Percentiles rank a stretch among this genome's conserved stretches.
phyloP scores from a whole-genome alignment of 2,797 vertebrate species.

The Protosalanx chinensis region DNA sequence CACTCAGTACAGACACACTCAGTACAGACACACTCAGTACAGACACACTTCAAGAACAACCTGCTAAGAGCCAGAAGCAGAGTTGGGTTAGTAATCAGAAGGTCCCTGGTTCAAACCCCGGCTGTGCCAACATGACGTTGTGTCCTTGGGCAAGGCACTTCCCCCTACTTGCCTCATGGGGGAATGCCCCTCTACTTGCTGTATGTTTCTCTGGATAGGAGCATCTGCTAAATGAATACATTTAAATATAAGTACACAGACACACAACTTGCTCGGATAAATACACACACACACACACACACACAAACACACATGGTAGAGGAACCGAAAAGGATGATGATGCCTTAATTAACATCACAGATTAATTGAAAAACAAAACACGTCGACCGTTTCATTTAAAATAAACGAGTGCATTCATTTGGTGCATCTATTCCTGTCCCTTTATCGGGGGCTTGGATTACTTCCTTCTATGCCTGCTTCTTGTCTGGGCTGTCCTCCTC shows the following conservation, averaged over 20 bases:
- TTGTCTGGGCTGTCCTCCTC: background rate
- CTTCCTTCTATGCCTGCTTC: background rate
- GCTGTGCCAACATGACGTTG: no score
- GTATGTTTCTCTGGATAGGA: no score
- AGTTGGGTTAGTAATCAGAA: no score
- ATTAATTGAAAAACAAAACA: background rate
- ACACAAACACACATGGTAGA: no score
- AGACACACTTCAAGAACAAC: background rate
- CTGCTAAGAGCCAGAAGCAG: background rate
- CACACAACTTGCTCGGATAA: background rate
- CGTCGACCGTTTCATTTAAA: no score
- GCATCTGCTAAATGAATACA: no score
- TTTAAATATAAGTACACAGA: background rate
- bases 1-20: background rate
- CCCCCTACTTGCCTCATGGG: no score
- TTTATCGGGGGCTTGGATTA: conserved; percentile 19
- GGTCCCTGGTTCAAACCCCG: no score
- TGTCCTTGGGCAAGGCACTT: no score
- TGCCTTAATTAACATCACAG: background rate
- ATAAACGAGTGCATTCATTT: background rate
- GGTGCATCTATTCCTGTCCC: conserved; percentile 34
- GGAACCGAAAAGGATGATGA: background rate
- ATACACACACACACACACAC: background rate
- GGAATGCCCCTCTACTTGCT: no score
- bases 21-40: background rate